Evolutionary conservation across 2,888 invertebrate species (phyloP).

Genomic region (Steinernema carpocapsae): DNA sequence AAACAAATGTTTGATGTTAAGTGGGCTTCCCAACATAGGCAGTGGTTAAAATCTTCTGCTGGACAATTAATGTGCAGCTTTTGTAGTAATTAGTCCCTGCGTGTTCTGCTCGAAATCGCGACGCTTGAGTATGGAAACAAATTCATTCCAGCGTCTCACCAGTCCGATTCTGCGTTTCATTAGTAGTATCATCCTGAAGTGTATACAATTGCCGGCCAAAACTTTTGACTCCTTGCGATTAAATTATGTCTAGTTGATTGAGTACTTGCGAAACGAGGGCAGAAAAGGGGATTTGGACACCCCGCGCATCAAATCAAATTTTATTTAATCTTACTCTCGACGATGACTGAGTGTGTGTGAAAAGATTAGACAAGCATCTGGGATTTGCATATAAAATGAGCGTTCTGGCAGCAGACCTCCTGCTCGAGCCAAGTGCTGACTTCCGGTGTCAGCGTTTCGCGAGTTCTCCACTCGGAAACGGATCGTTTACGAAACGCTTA

Average conservation of each 20-base stretch:
- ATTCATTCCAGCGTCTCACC: no score
- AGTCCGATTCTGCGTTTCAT: no score
- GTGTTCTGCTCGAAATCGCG: no score
- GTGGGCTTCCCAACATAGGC: no score
- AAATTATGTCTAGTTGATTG: conserved; percentile 34
- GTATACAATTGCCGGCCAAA: conserved; percentile 19
- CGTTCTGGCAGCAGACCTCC: background rate
- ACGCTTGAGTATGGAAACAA: no score
- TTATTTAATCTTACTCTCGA: conserved; percentile 24
- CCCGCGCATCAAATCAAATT: conserved; percentile 28
- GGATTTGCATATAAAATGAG: conserved; percentile 29
- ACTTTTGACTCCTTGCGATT: conserved; percentile 30
- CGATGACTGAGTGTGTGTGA: conserved; percentile 10
- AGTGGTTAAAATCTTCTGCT: no score
- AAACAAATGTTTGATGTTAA: background rate
- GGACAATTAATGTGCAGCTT: no score
- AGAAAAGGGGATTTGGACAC: conserved; percentile 32
- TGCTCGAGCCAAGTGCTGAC: background rate
- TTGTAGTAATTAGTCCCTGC: no score
- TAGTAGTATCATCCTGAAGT: background rate
- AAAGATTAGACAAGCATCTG: conserved; percentile 29
- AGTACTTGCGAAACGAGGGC: conserved; percentile 33
- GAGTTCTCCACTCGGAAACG: conserved; percentile 4
- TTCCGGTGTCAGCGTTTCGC: background rate
- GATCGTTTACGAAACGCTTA: conserved; percentile 1